Conservation (phyloP, 2,113 vertebrate species). For the Elaphurus davidianus region DNA sequence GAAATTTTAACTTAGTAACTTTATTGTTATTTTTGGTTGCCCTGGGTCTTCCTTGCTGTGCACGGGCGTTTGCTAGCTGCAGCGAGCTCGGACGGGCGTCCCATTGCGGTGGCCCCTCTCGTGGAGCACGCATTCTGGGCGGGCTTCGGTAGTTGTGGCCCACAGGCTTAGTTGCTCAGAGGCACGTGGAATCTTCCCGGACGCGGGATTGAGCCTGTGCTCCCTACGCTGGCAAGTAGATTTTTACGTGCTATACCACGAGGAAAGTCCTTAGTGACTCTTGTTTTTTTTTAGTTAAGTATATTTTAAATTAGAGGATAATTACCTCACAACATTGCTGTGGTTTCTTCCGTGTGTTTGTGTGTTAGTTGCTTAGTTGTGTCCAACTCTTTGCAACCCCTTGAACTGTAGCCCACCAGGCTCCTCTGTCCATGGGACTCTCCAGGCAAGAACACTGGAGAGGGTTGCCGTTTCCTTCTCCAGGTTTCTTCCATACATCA, state of each 20-base stretch:
- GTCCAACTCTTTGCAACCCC: no score
- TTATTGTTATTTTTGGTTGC: neutral
- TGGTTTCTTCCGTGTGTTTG: neutral
- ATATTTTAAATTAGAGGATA: neutral
- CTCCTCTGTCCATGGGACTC: neutral
- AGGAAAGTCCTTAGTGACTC: no score
- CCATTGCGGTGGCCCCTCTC: neutral
- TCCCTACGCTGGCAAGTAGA: accelerated
- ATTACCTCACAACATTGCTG: no score
- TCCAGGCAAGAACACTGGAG: neutral
- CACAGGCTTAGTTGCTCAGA: neutral
- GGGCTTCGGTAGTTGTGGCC: neutral
- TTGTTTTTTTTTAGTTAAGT: neutral
- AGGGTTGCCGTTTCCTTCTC: neutral
- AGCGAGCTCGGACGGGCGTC: accelerated
- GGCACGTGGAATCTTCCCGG: accelerated
- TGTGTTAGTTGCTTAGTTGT: neutral
- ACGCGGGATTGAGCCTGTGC: neutral
- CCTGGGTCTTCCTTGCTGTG: neutral
- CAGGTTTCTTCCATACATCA: neutral
- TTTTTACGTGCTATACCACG: neutral
- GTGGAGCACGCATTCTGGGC: neutral
- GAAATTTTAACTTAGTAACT: neutral
- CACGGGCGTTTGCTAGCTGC: neutral
- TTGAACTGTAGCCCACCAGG: neutral